Base-by-base conservation (phyloP, 2,113 vertebrate genomes). In the Pygoscelis antarcticus region DNA sequence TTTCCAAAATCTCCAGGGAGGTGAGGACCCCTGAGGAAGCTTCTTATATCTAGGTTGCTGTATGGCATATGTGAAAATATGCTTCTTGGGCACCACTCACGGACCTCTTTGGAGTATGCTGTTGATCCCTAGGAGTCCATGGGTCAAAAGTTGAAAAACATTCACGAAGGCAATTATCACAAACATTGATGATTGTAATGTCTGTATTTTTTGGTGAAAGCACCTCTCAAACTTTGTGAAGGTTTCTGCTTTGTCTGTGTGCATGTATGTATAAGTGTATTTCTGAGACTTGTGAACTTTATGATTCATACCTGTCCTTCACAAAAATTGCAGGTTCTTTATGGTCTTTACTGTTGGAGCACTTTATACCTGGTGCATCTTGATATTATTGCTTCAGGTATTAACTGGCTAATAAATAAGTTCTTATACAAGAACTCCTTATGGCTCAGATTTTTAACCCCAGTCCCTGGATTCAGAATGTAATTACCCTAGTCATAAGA, bases 131-230 rank as follows among this genome's bases (percentile, higher is more conserved):
- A 58, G 27, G 30, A 70, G 11, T 21, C 26, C 7, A 7, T 44
- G n/a, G 18, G 54, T 75, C 17, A 66, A 74, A 83, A 83, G 30
- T 0, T 77, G 46, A 47, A 90, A 92, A 86, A 57, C 4, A 60
- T 90, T 94, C 78, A 89, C 84, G 79, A 46, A 40, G 42, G 40
- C 44, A 93, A 83, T 93, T 96, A 85, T 84, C 78, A 95, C 26
- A 51, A 90, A 64, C 52, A 52, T n/a, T 65, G 36, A 86, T 61
- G 57, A 70, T 51, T 93, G 75, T 57, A 85, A 93, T 79, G 68
- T 72, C 32, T 92, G 66, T 80, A 30, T 90, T 96, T 97, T 93
- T 54, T 87, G 18, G 29, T 88, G 69, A 78, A 94, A 90, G 11
- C 16, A n/a, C n/a, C 29, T 58, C 27, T 71, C 34, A 81, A 30